Base-by-base conservation (phyloP, 2,888 invertebrate species). In the Eupithecia inturbata region DNA sequence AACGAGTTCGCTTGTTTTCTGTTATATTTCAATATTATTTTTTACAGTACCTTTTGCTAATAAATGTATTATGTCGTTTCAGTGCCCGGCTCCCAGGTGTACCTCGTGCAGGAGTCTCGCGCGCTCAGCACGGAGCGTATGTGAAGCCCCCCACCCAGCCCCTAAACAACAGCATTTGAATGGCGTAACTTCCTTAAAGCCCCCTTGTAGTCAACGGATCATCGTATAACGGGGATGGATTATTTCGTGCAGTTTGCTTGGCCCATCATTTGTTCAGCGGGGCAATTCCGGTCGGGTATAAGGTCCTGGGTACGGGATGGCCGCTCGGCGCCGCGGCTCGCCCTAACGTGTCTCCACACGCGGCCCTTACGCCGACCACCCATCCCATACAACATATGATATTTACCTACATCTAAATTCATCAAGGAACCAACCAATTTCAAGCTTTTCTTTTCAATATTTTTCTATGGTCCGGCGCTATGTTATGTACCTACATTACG, bases 11-110 rank as follows among this genome's bases (percentile, higher is more conserved):
- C 36, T 5, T 10, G 1, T 9, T 36, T 36, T 36, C 36, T 36
- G 36, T 36, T 36, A 0, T 36, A 36, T 36, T 36, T 9, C 36
- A 33, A 33, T 33, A 33, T 33, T 6, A 4, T 6, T 33, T 33
- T 6, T 4, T 33, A 33, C 5, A 33, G 0, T 7, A 9, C 36
- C n/a, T 49, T 49, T 1, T 53, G n/a, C 12, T 12, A 12, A 1
- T 22, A 53, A 53, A 53, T 53, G 12, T 53, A 53, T 53, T 3
- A 22, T 57, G 26, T 26, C 1, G 5, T 64, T 64, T n/a, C 33
- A 85, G 97, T 98, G 87, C 98, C 98, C 93, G 98, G 98, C 87
- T 98, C 98, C 89, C 97, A 97, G 95, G 97, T 98, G 86, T 98
- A 98, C 95, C 96, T 98, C 92, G 98, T 98, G 83, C 97, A 97